A percentile compares a stretch with the other conserved stretches of the same genome.
These are phyloP conservation scores for Heliothis virescens DNA, from an alignment of 1,140 invertebrate genomes.

Conservation along the genomic window DNA sequence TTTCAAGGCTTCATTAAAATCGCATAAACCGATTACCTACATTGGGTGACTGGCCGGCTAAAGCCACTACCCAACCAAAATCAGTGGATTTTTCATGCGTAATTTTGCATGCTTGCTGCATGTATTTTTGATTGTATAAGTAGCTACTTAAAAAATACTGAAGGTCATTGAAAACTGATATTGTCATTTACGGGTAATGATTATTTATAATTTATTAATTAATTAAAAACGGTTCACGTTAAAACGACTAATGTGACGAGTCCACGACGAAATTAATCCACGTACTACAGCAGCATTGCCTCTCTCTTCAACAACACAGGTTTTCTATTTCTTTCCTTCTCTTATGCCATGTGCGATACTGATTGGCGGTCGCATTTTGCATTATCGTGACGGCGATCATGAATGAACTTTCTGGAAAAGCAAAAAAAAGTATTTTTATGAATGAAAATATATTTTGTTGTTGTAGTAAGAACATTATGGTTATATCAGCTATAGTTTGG, in stretches of 20 bases:
- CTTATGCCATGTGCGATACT: conserved; percentile 70
- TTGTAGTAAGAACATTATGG: too few relatives aligned
- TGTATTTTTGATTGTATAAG: neutral
- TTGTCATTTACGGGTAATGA: neutral
- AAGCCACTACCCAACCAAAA: too few relatives aligned
- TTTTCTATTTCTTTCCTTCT: conserved; percentile 64
- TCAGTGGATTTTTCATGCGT: too few relatives aligned
- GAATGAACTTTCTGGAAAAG: conserved; percentile 59
- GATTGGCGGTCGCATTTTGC: conserved; percentile 62
- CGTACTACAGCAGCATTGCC: conserved; percentile 57
- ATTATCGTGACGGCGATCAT: conserved; percentile 39
- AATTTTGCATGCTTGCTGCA: neutral
- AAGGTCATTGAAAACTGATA: conserved; percentile 21
- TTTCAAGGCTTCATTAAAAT: conserved; percentile 14
- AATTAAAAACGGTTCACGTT: conserved; percentile 2
- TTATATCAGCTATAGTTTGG: too few relatives aligned
- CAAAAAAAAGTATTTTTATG: neutral
- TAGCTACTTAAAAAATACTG: neutral
- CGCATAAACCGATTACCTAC: neutral
- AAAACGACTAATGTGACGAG: conserved; percentile 47
- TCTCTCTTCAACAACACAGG: conserved; percentile 57
- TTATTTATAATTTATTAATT: too few relatives aligned
- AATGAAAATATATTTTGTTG: neutral
- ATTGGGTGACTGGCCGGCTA: too few relatives aligned
- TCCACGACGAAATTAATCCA: conserved; percentile 52